phyloP scores from a whole-genome alignment of 2,797 vertebrate genomes.

The Sebastes umbrosus region DNA sequence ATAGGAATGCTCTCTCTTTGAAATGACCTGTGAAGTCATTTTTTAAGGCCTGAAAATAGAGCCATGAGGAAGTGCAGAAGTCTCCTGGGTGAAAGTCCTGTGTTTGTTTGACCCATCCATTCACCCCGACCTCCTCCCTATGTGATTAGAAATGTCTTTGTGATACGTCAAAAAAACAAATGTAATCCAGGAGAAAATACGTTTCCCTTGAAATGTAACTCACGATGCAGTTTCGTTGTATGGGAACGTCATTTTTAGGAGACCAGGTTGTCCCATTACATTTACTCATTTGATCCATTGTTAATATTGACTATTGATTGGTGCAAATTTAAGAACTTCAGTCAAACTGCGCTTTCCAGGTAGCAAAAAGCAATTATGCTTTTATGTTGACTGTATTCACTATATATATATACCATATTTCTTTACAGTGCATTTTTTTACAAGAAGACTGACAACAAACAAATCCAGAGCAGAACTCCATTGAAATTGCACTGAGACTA shows the following conservation, averaged over 20 bases:
- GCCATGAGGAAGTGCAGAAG: too few species aligned
- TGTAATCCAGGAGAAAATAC: neutral
- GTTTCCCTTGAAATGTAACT: neutral
- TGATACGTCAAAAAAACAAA: neutral
- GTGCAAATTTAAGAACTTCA: neutral
- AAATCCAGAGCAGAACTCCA: neutral
- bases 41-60: too few species aligned
- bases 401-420: too few species aligned
- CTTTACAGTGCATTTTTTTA: neutral
- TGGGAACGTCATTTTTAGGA: neutral
- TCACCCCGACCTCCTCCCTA: too few species aligned
- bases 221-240: neutral
- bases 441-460: neutral
- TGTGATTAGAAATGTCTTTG: neutral
- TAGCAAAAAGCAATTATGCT: neutral
- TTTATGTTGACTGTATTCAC: neutral
- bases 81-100: too few species aligned
- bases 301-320: neutral
- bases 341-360: neutral
- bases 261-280: neutral
- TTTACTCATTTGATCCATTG: neutral
- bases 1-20: too few species aligned
- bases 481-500: slow-evolving; percentile 6
- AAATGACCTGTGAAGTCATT: too few species aligned
- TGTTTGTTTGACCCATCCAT: too few species aligned